Evolutionary conservation across 2,113 vertebrate genomes (phyloP).

Genomic region (Bubo scandiacus): DNA sequence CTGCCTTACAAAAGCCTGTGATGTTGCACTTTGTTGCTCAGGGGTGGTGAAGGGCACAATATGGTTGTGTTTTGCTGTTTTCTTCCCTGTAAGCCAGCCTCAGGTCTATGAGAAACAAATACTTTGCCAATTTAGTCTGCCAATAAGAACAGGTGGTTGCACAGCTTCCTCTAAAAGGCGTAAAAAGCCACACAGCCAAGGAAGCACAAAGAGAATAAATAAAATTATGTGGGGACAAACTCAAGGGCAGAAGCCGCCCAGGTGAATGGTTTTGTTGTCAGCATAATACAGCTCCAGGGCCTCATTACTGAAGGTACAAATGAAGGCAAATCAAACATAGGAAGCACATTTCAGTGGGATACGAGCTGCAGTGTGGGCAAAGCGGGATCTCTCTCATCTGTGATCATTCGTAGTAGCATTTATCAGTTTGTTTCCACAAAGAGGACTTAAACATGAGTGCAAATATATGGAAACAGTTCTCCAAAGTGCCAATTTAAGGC

Average conservation of each 20-base stretch:
- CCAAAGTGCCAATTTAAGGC: not conserved
- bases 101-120: not conserved
- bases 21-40: not conserved
- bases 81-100: not conserved
- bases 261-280: not conserved
- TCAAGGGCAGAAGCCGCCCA: not conserved
- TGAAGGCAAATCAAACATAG: not conserved
- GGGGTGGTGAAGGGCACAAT: not conserved
- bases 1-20: not conserved
- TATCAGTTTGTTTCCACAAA: not conserved
- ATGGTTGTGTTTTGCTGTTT: not conserved
- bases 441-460: not conserved
- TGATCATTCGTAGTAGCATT: not conserved
- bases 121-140: not conserved
- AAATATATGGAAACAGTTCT: not conserved
- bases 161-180: conserved; percentile 37
- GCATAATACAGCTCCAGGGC: not conserved
- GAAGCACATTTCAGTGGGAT: not conserved
- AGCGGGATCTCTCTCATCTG: fast-evolving
- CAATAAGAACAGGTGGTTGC: conserved; percentile 35
- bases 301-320: not conserved
- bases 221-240: not conserved
- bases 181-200: not conserved
- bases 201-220: not conserved
- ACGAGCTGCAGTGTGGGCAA: fast-evolving